Base-by-base conservation (phyloP, 2,113 vertebrate genomes). In the Alligator sinensis region DNA sequence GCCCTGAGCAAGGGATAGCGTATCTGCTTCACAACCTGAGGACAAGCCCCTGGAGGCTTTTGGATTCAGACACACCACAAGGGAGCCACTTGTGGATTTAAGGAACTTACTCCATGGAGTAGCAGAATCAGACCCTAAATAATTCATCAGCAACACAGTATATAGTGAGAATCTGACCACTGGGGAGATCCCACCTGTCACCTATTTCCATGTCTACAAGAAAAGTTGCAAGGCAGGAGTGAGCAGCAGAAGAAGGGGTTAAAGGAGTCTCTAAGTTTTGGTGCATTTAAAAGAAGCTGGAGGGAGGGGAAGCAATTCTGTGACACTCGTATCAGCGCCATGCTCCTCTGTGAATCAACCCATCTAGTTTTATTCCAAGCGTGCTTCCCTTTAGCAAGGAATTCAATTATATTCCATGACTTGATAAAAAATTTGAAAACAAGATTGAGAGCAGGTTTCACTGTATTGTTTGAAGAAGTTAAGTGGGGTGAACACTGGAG, bases 381-480 rank as follows among this genome's bases (percentile, higher is more conserved):
- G 47, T 34, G 24, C 8, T 82, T 30, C 76, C 38, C 21, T 77
- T 30, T 14, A 60, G 74, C 59, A 59, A 0, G 1, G 21, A 87
- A 70, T 10, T 28, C 63, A 83, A 27, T 60, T 87, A n/a, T 47
- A 74, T 17, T 5, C 24, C 77, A 80, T 63, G 55, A 70, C 12
- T 28, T 84, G 66, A 15, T 59, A 82, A 59, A 93, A 47, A 85
- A 19, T 47, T 1, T 74, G 38, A 70, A 83, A 85, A 9, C 21
- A 47, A 68, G 15, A 34, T 60, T 11, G 38, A 74, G 57, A 80
- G 57, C 59, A 89, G 72, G 70, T 63, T 91, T 74, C 27, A 13
- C 61, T 25, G 76, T 62, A 58, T 80, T 77, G 15, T 4, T 95
- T 83, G 72, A 87, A 79, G 88, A 55, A 96, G 86, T 60, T n/a